These are phyloP conservation scores for Mus spicilegus DNA, from an alignment of 2,113 vertebrate species.

Conservation along the genomic window DNA sequence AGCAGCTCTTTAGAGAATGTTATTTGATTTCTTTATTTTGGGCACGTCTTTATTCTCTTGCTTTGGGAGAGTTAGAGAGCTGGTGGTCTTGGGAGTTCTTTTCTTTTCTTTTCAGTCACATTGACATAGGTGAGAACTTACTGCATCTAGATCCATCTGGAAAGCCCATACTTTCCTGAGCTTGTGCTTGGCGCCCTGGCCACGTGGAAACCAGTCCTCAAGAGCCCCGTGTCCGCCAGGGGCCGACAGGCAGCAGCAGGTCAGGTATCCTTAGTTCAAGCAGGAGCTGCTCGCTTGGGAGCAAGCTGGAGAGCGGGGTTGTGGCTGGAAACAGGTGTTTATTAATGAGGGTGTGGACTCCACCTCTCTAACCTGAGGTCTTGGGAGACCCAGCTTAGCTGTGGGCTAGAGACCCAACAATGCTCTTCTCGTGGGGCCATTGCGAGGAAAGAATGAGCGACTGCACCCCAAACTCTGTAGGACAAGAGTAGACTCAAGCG, in stretches of 20 bases:
- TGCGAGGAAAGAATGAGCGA: background rate
- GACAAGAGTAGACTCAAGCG: background rate
- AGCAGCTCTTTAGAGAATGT: background rate
- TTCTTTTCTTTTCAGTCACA: background rate
- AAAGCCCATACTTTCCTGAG: background rate
- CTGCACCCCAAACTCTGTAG: too few species aligned
- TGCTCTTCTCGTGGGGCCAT: background rate
- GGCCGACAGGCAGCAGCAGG: background rate
- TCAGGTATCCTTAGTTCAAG: background rate
- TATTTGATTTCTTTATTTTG: constrained; percentile 31
- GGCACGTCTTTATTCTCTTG: background rate
- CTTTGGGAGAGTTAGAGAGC: background rate
- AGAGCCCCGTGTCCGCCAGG: background rate
- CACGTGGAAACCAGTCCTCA: background rate
- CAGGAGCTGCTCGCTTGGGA: background rate
- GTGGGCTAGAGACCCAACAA: background rate
- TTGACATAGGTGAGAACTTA: background rate
- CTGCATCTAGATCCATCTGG: fast-evolving
- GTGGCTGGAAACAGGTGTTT: background rate
- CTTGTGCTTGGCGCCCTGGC: background rate
- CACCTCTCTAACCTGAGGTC: background rate
- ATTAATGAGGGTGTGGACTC: background rate
- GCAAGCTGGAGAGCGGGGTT: background rate
- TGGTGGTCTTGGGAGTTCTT: background rate
- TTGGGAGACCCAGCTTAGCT: background rate